phyloP scores from a whole-genome alignment of 1,140 invertebrate genomes.

The Eubasilissa regina region DNA sequence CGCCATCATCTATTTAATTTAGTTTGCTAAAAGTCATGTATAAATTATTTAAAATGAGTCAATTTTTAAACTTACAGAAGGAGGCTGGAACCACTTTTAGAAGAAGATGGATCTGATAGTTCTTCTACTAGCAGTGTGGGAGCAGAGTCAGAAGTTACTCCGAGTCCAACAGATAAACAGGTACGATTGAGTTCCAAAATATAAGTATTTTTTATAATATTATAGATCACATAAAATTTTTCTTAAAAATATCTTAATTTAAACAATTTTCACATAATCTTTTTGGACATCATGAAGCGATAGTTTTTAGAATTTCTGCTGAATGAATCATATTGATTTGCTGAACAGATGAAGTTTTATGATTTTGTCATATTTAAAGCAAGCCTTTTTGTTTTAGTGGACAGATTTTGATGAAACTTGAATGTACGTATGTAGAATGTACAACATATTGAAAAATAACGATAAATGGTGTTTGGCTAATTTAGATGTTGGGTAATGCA shows the following conservation, averaged over 20 bases:
- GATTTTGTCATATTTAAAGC: conserved; percentile 12
- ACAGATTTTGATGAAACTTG: conserved; percentile 37
- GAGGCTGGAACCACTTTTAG: conserved; percentile 78
- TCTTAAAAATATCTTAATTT: not conserved
- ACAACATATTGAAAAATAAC: conserved; percentile 18
- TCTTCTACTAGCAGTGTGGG: conserved; percentile 63
- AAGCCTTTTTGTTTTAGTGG: conserved; percentile 36
- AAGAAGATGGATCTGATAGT: conserved; percentile 77
- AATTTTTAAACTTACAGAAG: conserved; percentile 68
- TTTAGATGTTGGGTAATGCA: conserved; percentile 10
- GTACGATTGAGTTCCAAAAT: conserved; percentile 64
- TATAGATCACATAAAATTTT: no score
- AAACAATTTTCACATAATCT: not conserved
- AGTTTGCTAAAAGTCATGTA: no score
- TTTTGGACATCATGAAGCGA: not conserved
- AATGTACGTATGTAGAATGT: conserved; percentile 38
- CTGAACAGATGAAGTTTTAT: no score
- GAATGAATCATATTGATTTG: not conserved
- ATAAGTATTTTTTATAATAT: not conserved
- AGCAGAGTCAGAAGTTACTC: conserved; percentile 61
- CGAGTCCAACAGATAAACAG: conserved; percentile 73
- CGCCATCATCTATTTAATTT: no score
- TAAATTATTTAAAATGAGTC: no score
- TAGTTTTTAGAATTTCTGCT: not conserved
- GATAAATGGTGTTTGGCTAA: conserved; percentile 2